Conservation (phyloP, 2,113 vertebrate genomes). For the Dissostichus mawsoni region DNA sequence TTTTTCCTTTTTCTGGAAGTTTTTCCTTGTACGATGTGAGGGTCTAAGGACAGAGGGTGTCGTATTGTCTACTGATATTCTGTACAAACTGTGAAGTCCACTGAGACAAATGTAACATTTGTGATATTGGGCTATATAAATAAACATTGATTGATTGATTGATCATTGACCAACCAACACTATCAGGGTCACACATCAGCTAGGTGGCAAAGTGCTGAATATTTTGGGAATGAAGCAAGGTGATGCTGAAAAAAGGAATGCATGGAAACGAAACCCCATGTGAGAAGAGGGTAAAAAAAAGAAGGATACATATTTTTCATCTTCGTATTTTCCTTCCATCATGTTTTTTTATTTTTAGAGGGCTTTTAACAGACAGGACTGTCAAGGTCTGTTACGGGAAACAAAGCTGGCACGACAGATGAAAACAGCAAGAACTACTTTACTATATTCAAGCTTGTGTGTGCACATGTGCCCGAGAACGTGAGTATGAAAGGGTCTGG, state of each 20-base stretch:
- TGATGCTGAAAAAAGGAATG: slow-evolving; percentile 15
- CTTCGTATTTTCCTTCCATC: not conserved
- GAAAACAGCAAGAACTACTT: slow-evolving; percentile 39
- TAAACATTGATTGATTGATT: too few species aligned
- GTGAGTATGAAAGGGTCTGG: not conserved
- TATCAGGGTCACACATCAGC: not conserved
- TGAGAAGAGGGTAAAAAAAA: not conserved
- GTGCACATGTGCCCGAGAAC: not conserved
- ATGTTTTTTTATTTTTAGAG: slow-evolving; percentile 39
- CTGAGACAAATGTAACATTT: too few species aligned
- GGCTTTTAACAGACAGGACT: slow-evolving; percentile 33
- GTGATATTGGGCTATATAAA: too few species aligned
- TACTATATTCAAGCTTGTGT: not conserved
- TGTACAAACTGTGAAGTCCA: too few species aligned
- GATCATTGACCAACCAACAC: not conserved
- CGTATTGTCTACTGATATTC: too few species aligned
- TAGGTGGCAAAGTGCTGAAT: slow-evolving; percentile 20
- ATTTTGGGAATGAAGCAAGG: not conserved
- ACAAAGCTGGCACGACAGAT: slow-evolving; percentile 36
- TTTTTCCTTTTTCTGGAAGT: too few species aligned
- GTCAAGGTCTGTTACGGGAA: slow-evolving; percentile 39
- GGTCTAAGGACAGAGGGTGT: too few species aligned
- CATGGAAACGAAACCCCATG: not conserved
- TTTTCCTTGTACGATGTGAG: too few species aligned
- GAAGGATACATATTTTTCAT: not conserved